Percentiles rank a stretch among this genome's conserved stretches.
Evolutionary conservation across 2,888 invertebrate genomes (phyloP).

Genomic region (Calameuta pallipes): DNA sequence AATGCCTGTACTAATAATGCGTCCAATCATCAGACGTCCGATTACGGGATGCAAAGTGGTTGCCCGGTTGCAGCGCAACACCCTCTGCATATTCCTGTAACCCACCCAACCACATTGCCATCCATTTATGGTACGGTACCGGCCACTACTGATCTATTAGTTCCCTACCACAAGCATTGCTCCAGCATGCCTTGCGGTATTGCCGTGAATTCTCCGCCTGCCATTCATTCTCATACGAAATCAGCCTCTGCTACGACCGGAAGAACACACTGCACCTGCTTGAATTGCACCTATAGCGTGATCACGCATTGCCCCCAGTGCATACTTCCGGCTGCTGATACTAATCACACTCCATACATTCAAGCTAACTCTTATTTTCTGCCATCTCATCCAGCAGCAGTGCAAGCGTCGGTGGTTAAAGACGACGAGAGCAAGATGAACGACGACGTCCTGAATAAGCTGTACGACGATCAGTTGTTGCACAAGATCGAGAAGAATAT

Average conservation of each 20-base stretch:
- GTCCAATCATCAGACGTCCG: conserved; percentile 33
- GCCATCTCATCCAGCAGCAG: conserved; percentile 38
- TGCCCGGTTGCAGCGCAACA: conserved; percentile 39
- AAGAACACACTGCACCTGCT: conserved; percentile 44
- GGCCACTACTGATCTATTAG: conserved; percentile 44
- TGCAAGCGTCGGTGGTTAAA: conserved; percentile 43
- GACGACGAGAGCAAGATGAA: conserved; percentile 37
- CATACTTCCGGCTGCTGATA: conserved; percentile 47
- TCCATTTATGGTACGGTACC: conserved; percentile 47
- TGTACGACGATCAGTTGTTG: conserved; percentile 45
- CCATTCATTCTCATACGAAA: conserved; percentile 38
- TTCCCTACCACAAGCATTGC: conserved; percentile 53
- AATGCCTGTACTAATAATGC: conserved; percentile 25
- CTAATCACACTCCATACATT: conserved; percentile 38
- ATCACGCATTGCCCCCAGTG: conserved; percentile 52
- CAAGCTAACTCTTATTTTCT: conserved; percentile 52
- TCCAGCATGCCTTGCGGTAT: conserved; percentile 46
- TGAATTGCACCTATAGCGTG: conserved; percentile 50
- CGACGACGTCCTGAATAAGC: conserved; percentile 39
- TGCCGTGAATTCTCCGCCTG: conserved; percentile 40
- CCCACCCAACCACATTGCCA: conserved; percentile 33
- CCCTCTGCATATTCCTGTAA: conserved; percentile 43
- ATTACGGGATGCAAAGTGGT: conserved; percentile 38
- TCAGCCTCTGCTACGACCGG: conserved; percentile 26
- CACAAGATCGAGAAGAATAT: conserved; percentile 43